These are phyloP conservation scores for Murina feae DNA, from an alignment of 2,113 vertebrate species.

Conservation along the genomic window DNA sequence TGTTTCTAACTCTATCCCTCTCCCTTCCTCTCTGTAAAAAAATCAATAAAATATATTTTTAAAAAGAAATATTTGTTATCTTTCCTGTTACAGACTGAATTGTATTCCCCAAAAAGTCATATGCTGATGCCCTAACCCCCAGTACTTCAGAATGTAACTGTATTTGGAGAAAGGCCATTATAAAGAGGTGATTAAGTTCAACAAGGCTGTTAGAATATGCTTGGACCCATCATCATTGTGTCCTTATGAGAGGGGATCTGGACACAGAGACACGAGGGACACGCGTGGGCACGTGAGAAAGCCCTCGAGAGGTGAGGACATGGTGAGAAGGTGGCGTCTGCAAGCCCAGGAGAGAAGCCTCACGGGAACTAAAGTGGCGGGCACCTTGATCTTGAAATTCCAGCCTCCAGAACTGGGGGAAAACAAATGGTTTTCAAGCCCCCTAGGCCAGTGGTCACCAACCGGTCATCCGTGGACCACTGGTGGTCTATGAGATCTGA, in stretches of 20 bases:
- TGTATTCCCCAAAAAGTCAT: background rate
- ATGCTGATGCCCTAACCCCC: background rate
- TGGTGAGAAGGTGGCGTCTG: fast-evolving
- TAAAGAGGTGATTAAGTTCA: background rate
- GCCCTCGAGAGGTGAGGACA: no score
- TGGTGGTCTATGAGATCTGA: no score
- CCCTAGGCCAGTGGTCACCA: background rate
- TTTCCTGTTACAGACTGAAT: background rate
- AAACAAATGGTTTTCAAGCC: background rate
- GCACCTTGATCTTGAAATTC: background rate
- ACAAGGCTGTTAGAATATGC: background rate
- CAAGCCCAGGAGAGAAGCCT: background rate
- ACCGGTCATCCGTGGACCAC: no score
- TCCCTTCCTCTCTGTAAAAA: no score
- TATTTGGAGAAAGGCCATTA: background rate
- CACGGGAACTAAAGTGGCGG: fast-evolving
- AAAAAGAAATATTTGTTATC: background rate
- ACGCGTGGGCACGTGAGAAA: fast-evolving
- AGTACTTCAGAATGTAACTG: background rate
- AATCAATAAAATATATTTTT: no score
- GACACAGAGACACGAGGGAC: background rate
- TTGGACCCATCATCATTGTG: no score
- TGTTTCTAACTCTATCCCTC: no score
- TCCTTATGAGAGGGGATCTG: background rate
- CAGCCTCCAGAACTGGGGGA: background rate